Evolutionary conservation across 2,888 invertebrate genomes (phyloP).

Genomic region (Scaptomyza polygonia): DNA sequence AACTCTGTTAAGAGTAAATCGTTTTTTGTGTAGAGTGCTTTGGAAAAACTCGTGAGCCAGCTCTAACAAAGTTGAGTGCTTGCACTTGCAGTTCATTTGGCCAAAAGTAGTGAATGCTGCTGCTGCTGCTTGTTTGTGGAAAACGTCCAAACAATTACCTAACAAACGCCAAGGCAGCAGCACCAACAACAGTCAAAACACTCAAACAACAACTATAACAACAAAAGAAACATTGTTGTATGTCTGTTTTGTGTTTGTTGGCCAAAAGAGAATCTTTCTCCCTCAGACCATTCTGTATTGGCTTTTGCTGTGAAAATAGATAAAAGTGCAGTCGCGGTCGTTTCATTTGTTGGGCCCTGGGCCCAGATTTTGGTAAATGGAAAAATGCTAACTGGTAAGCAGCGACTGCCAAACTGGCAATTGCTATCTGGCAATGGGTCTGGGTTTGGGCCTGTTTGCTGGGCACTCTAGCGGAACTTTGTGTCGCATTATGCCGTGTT

Average conservation of each 20-base stretch:
- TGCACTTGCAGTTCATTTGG: slow-evolving; percentile 77
- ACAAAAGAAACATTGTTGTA: slow-evolving; percentile 34
- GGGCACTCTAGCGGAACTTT: slow-evolving; percentile 75
- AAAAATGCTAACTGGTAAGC: no score
- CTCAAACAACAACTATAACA: slow-evolving; percentile 35
- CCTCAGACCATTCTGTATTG: slow-evolving; percentile 24
- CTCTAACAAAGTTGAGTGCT: slow-evolving; percentile 56
- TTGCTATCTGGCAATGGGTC: slow-evolving; percentile 34
- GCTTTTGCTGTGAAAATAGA: slow-evolving; percentile 2
- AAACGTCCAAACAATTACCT: slow-evolving; percentile 69
- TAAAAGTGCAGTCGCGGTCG: slow-evolving; percentile 53
- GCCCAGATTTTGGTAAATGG: slow-evolving; percentile 31
- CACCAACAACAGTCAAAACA: slow-evolving; percentile 42
- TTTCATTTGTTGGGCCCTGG: slow-evolving; percentile 19
- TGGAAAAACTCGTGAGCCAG: slow-evolving; percentile 63
- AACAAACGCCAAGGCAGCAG: slow-evolving; percentile 30
- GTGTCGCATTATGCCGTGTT: slow-evolving; percentile 74
- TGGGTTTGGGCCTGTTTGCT: slow-evolving; percentile 47
- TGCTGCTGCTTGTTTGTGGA: slow-evolving; percentile 41
- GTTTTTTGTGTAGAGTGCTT: slow-evolving; percentile 21
- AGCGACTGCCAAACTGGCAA: slow-evolving; percentile 16
- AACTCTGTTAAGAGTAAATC: slow-evolving; percentile 5
- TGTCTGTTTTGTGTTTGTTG: slow-evolving; percentile 24
- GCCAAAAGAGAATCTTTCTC: slow-evolving; percentile 66
- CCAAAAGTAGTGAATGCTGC: slow-evolving; percentile 63